These are phyloP conservation scores for Augochlora pura DNA, from an alignment of 1,140 invertebrate genomes.

Conservation along the genomic window DNA sequence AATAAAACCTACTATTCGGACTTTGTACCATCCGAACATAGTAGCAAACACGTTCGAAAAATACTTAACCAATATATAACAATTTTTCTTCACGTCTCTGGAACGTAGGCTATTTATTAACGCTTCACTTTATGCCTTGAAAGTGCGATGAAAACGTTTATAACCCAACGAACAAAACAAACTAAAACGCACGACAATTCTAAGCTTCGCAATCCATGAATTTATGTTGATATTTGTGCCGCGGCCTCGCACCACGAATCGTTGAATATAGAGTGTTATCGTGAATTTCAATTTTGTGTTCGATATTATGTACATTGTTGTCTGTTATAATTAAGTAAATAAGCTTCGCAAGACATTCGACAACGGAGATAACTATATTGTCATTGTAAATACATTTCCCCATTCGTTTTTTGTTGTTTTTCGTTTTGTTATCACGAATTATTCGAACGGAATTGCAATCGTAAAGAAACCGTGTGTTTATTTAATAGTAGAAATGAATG, in stretches of 20 bases:
- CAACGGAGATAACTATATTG: constrained; percentile 29
- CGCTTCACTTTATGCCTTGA: constrained; percentile 34
- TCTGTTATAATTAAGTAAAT: constrained; percentile 33
- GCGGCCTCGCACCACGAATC: background rate
- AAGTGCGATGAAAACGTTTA: constrained; percentile 51
- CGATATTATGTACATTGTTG: constrained; percentile 33
- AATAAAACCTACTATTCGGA: constrained; percentile 30
- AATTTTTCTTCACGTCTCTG: background rate
- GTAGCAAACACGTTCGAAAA: background rate
- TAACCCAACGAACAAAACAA: background rate
- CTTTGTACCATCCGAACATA: constrained; percentile 44
- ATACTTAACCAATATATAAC: background rate
- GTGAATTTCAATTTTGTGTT: constrained; percentile 11
- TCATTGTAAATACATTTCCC: constrained; percentile 26
- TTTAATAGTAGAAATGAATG: constrained; percentile 22
- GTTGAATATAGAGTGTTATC: constrained; percentile 14
- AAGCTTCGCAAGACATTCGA: constrained; percentile 29
- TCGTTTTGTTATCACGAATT: constrained; percentile 37
- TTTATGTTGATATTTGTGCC: background rate
- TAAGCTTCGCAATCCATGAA: background rate
- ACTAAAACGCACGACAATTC: background rate
- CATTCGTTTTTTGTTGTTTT: constrained; percentile 5
- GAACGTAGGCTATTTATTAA: background rate
- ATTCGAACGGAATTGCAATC: constrained; percentile 23
- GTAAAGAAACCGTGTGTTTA: constrained; percentile 13